Evolutionary conservation across 23 tunicate species (phyloP).

Genomic region (Phallusia fumigata): DNA sequence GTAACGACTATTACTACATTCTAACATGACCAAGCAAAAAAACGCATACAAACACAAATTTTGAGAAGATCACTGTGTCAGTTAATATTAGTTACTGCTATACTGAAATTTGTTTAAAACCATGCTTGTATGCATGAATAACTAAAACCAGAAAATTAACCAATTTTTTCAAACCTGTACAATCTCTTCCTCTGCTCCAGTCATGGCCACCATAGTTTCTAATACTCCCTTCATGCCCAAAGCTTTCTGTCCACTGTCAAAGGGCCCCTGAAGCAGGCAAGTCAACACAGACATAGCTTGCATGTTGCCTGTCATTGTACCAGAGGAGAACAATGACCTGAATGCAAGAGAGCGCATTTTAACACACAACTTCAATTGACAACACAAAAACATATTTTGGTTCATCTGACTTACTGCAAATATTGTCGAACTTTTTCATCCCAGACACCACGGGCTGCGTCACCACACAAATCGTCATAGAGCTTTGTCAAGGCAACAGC

Average conservation of each 20-base stretch:
- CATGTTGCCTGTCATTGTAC: constrained; percentile 73
- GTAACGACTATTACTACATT: too few species aligned
- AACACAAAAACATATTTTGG: neutral
- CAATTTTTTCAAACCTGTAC: constrained; percentile 44
- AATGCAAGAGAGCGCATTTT: neutral
- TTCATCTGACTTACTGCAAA: constrained; percentile 83
- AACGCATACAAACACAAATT: too few species aligned
- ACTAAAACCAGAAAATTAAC: neutral
- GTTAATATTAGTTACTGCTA: too few species aligned
- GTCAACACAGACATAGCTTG: constrained; percentile 89
- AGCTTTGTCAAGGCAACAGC: constrained; percentile 84
- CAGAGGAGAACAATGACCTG: constrained; percentile 73
- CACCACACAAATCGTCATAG: constrained; percentile 94
- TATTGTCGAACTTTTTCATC: constrained; percentile 68
- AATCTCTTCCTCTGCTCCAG: constrained; percentile 87
- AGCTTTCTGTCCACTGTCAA: constrained; percentile 78
- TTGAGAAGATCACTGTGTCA: too few species aligned
- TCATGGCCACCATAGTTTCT: constrained; percentile 99
- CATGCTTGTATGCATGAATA: neutral
- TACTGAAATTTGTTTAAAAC: too few species aligned
- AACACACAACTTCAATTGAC: too few species aligned
- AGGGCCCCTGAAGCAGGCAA: constrained; percentile 89
- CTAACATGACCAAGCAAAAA: too few species aligned
- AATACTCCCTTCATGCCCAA: constrained; percentile 91
- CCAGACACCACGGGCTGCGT: constrained; percentile 79